phyloP scores from a whole-genome alignment of 2,113 vertebrate species.

The Pitta sordida region DNA sequence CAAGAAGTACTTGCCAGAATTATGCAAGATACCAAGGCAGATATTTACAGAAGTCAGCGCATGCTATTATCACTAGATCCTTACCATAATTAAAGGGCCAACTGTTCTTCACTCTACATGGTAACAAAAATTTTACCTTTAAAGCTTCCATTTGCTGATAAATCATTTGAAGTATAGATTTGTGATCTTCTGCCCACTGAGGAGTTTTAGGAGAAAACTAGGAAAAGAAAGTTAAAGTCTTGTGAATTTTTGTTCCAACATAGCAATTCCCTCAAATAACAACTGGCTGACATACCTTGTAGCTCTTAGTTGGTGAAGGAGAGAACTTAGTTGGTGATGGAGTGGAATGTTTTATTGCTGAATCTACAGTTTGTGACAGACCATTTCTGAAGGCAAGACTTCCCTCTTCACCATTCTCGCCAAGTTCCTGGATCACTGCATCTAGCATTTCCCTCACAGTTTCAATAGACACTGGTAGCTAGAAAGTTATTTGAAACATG shows the following conservation, averaged over 20 bases:
- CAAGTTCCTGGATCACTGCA: constrained; percentile 87
- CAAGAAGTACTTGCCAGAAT: neutral
- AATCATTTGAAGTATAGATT: constrained; percentile 88
- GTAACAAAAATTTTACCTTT: constrained; percentile 78
- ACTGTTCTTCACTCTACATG: neutral
- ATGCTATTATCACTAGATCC: neutral
- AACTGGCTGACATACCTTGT: constrained; percentile 75
- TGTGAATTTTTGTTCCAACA: neutral
- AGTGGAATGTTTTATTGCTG: constrained; percentile 83
- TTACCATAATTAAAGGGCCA: neutral
- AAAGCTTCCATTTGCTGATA: constrained; percentile 95
- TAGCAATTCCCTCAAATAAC: neutral
- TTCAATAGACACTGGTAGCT: constrained; percentile 91
- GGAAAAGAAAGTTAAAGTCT: neutral
- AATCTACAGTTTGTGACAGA: constrained; percentile 69
- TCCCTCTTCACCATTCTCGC: constrained; percentile 76
- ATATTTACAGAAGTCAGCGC: neutral
- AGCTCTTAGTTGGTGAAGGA: constrained; percentile 85
- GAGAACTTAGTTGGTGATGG: constrained; percentile 84
- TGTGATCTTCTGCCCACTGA: constrained; percentile 95
- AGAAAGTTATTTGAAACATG: neutral
- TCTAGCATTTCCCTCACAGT: constrained; percentile 88
- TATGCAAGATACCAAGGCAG: neutral
- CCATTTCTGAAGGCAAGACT: constrained; percentile 75
- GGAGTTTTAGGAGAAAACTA: constrained; percentile 92